Evolutionary conservation across 2,113 vertebrate genomes (phyloP).

Genomic region (Castor canadensis): DNA sequence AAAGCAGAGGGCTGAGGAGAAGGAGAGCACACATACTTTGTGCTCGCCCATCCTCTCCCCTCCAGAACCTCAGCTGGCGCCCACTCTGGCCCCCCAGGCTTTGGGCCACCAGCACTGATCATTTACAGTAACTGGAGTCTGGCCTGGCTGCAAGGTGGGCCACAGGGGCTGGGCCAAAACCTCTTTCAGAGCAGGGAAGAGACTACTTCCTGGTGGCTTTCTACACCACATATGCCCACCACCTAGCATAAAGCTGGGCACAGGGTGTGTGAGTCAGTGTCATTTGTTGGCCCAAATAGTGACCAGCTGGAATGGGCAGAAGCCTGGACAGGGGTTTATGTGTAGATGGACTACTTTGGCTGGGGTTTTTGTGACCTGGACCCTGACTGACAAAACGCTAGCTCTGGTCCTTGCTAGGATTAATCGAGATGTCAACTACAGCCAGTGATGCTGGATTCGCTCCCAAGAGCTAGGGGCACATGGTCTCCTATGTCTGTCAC

Average conservation of each 20-base stretch:
- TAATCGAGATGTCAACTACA: too few species aligned
- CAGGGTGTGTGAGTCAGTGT: neutral
- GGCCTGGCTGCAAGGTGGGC: conserved; percentile 47
- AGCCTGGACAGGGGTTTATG: neutral
- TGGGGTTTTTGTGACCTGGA: neutral
- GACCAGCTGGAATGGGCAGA: neutral
- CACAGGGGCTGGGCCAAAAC: neutral
- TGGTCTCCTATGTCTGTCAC: neutral
- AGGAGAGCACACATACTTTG: neutral
- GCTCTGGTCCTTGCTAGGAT: neutral
- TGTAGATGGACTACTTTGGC: neutral
- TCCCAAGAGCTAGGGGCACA: neutral
- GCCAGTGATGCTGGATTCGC: neutral
- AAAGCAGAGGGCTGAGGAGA: neutral
- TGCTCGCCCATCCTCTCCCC: neutral
- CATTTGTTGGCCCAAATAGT: neutral
- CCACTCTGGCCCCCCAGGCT: neutral
- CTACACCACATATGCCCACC: neutral
- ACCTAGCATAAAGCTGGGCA: neutral
- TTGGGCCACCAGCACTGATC: conserved; percentile 18
- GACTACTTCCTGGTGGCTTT: neutral
- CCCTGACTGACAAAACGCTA: neutral
- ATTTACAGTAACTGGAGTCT: neutral
- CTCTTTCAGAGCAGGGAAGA: neutral
- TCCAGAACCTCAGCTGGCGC: neutral